These are phyloP conservation scores for Desmodus rotundus DNA, from an alignment of 2,113 vertebrate species.

Conservation along the genomic window DNA sequence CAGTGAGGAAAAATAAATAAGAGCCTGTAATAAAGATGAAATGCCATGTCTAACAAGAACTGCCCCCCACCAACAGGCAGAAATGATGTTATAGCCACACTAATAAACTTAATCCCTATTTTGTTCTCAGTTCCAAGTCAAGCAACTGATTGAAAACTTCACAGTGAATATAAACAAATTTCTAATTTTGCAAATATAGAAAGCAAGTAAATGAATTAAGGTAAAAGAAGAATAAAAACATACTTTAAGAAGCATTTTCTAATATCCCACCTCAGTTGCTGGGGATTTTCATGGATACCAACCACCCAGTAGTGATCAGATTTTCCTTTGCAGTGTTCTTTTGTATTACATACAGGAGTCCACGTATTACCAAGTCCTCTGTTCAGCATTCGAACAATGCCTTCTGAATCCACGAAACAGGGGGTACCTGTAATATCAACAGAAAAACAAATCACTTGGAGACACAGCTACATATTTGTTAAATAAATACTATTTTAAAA, in stretches of 20 bases:
- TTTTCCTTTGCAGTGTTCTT: slow-evolving; percentile 93
- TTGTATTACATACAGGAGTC: slow-evolving; percentile 91
- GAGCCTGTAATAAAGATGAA: background rate
- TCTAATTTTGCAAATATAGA: background rate
- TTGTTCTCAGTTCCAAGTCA: background rate
- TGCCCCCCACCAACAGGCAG: background rate
- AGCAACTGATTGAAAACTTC: background rate
- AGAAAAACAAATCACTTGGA: slow-evolving; percentile 25
- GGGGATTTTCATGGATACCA: slow-evolving; percentile 93
- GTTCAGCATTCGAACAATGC: slow-evolving; percentile 91
- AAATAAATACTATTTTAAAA: slow-evolving; percentile 14
- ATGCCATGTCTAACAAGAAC: background rate
- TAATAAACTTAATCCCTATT: background rate
- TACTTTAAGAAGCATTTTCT: background rate
- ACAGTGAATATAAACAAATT: background rate
- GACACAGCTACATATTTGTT: background rate
- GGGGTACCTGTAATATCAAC: slow-evolving; percentile 86
- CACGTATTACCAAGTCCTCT: slow-evolving; percentile 89
- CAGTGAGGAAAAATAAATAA: background rate
- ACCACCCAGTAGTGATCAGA: slow-evolving; percentile 97
- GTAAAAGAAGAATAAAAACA: background rate
- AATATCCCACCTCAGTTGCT: slow-evolving; percentile 91
- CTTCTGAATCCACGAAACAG: slow-evolving; percentile 91
- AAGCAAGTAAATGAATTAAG: slow-evolving; percentile 6
- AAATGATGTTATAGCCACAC: background rate